Percentiles rank a stretch among this genome's conserved stretches.
These are phyloP conservation scores for Lithosia quadra DNA, from an alignment of 2,888 invertebrate species.

Conservation along the genomic window DNA sequence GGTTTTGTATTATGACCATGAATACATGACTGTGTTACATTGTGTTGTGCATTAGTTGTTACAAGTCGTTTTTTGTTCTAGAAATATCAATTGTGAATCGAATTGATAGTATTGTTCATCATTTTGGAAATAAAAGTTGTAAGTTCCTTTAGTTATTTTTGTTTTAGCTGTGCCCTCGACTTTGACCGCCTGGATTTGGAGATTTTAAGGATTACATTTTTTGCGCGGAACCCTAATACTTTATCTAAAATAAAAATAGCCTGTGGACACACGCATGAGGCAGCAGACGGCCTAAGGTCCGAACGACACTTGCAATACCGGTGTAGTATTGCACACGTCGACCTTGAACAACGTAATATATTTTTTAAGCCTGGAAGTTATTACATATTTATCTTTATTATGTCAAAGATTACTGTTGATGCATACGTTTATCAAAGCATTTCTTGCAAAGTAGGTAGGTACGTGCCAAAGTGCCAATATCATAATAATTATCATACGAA, in stretches of 20 bases:
- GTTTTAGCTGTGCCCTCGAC: too few relatives aligned
- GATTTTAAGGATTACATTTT: too few relatives aligned
- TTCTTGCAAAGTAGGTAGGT: background rate
- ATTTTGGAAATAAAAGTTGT: slow-evolving; percentile 37
- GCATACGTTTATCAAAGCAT: background rate
- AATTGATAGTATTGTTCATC: slow-evolving; percentile 1
- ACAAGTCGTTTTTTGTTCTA: slow-evolving; percentile 17
- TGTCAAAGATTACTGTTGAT: background rate
- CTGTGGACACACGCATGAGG: too few relatives aligned
- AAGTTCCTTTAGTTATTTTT: slow-evolving; percentile 28
- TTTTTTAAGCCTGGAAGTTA: background rate
- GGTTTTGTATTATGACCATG: slow-evolving; percentile 1
- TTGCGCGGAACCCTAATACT: too few relatives aligned
- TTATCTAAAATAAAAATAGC: too few relatives aligned
- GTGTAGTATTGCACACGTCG: background rate
- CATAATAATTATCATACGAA: too few relatives aligned
- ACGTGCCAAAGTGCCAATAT: too few relatives aligned
- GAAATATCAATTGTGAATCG: slow-evolving; percentile 16
- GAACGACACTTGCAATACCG: background rate
- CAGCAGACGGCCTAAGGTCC: too few relatives aligned
- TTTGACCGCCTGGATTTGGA: too few relatives aligned
- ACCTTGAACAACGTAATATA: background rate
- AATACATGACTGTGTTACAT: slow-evolving; percentile 13
- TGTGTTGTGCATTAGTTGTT: slow-evolving; percentile 24
- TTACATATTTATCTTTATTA: background rate